Base-by-base conservation (phyloP, 53 echinoderm and acorn worm genomes). In the Astropecten irregularis region DNA sequence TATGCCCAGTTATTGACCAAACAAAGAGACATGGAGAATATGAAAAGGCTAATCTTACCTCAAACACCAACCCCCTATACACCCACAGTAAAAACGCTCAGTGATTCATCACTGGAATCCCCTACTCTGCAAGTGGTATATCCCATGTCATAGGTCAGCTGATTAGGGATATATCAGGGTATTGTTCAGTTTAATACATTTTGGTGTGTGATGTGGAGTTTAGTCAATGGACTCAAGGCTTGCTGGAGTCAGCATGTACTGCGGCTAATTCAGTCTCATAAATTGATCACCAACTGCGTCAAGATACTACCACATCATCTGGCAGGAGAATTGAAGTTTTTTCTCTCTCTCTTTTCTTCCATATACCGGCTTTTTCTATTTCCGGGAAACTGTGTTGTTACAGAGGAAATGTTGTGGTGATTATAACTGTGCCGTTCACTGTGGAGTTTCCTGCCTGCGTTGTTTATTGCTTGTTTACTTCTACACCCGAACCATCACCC, bases 131-230 rank as follows among this genome's bases (percentile, higher is more conserved):
- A 9, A 79, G 31, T 79, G 79, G 79, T 79, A 61, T 22, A 61
- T 37, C 35, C 79, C 79, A 19, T 79, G 79, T 79, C 79, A 62
- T 32, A 79, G 79, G 79, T 79, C 48, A 62, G 44, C 62, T 79
- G 44, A 62, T 62, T 40, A 62, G 46, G 49, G 7, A 27, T 59
- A 34, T 59, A 8, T 71, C 28, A 14, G 76, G 39, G 44, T 48
- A 62, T 58, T 79, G 79, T 79, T 61, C 76, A 62, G 42, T 62
- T n/a, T 57, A 13, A 56, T 73, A 49, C 39, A 3, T 53, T 55
- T 42, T 73, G 56, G 73, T 73, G 73, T 51, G 51, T 74, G 58
- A 36, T 15, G 37, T 29, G 58, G 58, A 5, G 71, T 16, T 46
- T 53, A 74, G 56, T 73, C 55, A 56, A 53, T 74, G 74, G 56